Conservation (phyloP, 2,888 invertebrate species). For the Epinotia nisella region DNA sequence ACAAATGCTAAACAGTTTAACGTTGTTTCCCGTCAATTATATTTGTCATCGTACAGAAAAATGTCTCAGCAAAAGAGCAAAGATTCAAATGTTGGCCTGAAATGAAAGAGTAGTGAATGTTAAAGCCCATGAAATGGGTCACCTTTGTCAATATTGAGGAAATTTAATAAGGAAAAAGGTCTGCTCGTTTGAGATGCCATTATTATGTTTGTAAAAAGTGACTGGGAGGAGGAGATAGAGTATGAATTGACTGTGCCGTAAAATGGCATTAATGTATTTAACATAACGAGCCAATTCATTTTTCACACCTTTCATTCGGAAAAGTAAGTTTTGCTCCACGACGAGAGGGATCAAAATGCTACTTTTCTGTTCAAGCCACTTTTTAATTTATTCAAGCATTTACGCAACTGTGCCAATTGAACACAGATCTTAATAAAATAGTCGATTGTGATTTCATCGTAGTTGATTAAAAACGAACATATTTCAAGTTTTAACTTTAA, state of each 20-base stretch:
- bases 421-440: no score
- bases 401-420: no score
- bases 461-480: no score
- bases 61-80: background rate
- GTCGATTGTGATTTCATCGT: no score
- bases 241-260: background rate
- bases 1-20: background rate
- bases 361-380: no score
- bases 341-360: no score
- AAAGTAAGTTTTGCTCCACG: no score
- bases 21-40: background rate
- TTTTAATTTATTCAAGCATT: no score
- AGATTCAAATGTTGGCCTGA: background rate
- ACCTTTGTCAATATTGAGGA: constrained; percentile 30
- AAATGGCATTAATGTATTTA: background rate
- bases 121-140: constrained; percentile 18
- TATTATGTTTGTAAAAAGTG: constrained; percentile 5
- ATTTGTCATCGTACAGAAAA: background rate
- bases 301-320: no score
- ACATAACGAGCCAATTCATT: no score
- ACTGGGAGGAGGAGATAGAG: no score
- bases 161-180: constrained; percentile 34
- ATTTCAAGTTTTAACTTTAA: no score
- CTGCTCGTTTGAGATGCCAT: constrained; percentile 15
- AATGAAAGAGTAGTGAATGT: constrained; percentile 31